phyloP scores from a whole-genome alignment of 2,797 vertebrate species.

The Syngnathus rostellatus region DNA sequence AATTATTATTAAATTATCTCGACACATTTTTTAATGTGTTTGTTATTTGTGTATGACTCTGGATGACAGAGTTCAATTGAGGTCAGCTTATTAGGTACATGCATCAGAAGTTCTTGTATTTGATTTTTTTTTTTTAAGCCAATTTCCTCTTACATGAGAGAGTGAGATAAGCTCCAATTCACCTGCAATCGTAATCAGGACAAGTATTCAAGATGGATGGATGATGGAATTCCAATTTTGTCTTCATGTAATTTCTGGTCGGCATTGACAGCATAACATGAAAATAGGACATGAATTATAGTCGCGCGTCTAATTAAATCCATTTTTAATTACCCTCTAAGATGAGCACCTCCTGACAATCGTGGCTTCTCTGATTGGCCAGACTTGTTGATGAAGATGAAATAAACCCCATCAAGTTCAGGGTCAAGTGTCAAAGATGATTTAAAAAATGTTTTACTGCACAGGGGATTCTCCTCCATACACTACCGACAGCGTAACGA shows the following conservation, averaged over 20 bases:
- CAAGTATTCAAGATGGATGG: background rate
- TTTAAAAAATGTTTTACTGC: slow-evolving; percentile 6
- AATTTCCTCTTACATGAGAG: no score
- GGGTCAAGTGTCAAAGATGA: slow-evolving; percentile 16
- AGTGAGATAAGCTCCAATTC: no score
- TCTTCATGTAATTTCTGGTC: background rate
- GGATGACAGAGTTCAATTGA: background rate
- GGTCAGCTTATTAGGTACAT: background rate
- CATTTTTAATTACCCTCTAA: background rate
- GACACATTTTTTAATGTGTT: background rate
- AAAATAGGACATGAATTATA: background rate
- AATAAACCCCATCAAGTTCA: slow-evolving; percentile 11
- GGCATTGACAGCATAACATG: background rate
- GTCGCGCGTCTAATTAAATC: slow-evolving; percentile 1
- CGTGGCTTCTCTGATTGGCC: background rate
- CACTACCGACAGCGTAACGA: background rate
- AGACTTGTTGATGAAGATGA: slow-evolving; percentile 13
- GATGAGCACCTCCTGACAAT: background rate
- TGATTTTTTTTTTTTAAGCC: no score
- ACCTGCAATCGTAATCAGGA: background rate
- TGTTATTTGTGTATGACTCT: background rate
- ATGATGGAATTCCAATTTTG: background rate
- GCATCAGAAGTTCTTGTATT: background rate
- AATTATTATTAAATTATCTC: background rate
- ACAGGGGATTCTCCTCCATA: background rate